Evolutionary conservation across 2,888 invertebrate genomes (phyloP), one percentile per base, ranked within the genome.

Genomic region (Ariolimax columbianus): DNA sequence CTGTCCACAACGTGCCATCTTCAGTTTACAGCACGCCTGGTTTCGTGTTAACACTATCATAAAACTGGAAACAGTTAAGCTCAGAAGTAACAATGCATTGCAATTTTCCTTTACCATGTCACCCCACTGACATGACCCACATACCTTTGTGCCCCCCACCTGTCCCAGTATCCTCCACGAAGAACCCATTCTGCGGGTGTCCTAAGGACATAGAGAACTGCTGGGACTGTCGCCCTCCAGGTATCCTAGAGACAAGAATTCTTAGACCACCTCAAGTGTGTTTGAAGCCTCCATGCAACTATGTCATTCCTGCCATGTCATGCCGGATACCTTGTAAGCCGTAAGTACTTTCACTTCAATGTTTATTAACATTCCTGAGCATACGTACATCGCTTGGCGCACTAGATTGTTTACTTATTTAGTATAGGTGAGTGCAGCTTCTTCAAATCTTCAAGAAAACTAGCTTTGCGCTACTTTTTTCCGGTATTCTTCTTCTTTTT

Each of bases 261-360:
- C 59, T 78, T 11, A 70, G 79, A 55, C 78, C 33, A 17, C 84
- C 84, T n/a, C 36, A 43, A 17, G 17, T 43, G 72, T 84, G 84
- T 38, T 51, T 79, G 30, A 78, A 72, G 23, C 78, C 78, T 0
- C 40, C 55, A 1, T 84, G 84, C 36, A 72, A 72, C 59, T 84
- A 72, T 38, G 23, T 14, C 59, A 84, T 84, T 26, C 84, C 84
- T 26, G 70, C 78, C 17, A 43, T 84, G 26, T 72, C 84, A 38
- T 84, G 84, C 33, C n/a, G 30, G 7, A 63, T 79, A 23, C 72
- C 70, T 2, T 47, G 40, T 36, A 70, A 43, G 47, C 36, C 30
- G 83, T 83, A 77, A 43, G 83, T 72, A 51, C 40, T 23, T 47
- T n/a, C 23, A 19, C 55, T 9, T 3, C 9, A 55, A 55, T 3